Evolutionary conservation across 2,113 vertebrate genomes (phyloP), one percentile per base, ranked within the genome.

Genomic region (Gymnarchus niloticus): DNA sequence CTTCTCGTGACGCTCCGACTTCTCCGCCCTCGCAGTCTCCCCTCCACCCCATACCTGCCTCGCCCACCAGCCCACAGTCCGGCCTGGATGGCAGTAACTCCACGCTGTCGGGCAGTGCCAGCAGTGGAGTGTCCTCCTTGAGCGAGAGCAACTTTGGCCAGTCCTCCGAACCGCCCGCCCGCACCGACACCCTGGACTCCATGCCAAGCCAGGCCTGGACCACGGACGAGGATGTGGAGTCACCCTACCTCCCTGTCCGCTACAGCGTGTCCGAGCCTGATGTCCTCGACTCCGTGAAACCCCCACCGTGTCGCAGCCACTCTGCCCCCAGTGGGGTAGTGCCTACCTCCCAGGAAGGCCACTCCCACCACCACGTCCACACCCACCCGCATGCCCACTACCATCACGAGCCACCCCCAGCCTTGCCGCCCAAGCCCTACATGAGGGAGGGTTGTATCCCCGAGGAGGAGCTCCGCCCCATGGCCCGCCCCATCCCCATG

Each of bases 41-140:
- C 86, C 96, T 98, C 83, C 98, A 98, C 86, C 97, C 97, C 85
- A 98, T 98, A 92, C 97, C 97, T 92, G 98, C 97, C 88, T 98
- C 97, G 37, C 98, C 97, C 91, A 99, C 97, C 92, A 99, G 97
- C 94, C 97, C 97, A 0, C 97, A 97, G 92, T 98, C 96, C 84
- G 95, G 96, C 90, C 95, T 98, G 91, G 96, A 97, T 90, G 97
- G 98, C 93, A 99, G 97, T 95, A 99, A 96, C 91, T 99, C 96
- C 85, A 98, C 97, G 5, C 89, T 99, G 86, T 99, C 98, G 0
- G 98, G 97, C 93, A 98, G 98, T 17, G 97, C 96, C 92, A 99
- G 98, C 93, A 98, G 97, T 0, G 98, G 98, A 0, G 97, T 99
- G 87, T 99, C 97, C 44, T 98, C 98, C 89, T 89, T 98, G 89